These are phyloP conservation scores for Alsophila aescularia DNA, from an alignment of 2,888 invertebrate species.

Conservation along the genomic window DNA sequence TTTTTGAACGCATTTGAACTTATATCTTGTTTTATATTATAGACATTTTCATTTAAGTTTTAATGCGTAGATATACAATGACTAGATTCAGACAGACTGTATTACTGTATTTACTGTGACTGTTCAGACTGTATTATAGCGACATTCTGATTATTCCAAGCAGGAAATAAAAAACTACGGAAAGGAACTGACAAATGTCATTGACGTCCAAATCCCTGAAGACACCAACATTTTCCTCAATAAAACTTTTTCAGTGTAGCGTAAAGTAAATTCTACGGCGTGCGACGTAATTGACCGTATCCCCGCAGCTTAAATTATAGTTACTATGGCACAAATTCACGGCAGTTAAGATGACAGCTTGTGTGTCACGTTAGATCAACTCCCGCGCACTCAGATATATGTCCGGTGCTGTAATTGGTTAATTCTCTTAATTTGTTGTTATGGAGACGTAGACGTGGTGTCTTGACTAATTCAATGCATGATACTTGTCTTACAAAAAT, in stretches of 20 bases:
- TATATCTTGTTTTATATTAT: too few relatives aligned
- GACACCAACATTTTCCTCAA: conserved; percentile 11
- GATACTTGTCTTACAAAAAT: too few relatives aligned
- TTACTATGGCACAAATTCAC: conserved; percentile 16
- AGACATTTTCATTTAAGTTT: too few relatives aligned
- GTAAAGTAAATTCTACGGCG: conserved; percentile 24
- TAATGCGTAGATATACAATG: too few relatives aligned
- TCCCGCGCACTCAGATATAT: conserved; percentile 37
- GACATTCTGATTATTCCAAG: too few relatives aligned
- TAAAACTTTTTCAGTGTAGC: conserved; percentile 23
- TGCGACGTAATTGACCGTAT: conserved; percentile 31
- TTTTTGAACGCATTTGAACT: too few relatives aligned
- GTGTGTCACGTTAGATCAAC: conserved; percentile 58
- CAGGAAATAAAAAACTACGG: too few relatives aligned
- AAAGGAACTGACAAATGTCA: not conserved
- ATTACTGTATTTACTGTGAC: too few relatives aligned
- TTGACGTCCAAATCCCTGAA: not conserved
- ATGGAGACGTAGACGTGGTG: conserved; percentile 3
- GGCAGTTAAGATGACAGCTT: conserved; percentile 49
- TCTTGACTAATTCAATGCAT: conserved; percentile 1
- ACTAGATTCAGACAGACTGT: too few relatives aligned
- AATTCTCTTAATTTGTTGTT: conserved; percentile 21
- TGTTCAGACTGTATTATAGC: too few relatives aligned
- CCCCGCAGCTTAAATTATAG: not conserved
- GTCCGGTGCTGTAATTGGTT: conserved; percentile 26